Base-by-base conservation (phyloP, 2,113 vertebrate genomes). In the Odocoileus hemionus region DNA sequence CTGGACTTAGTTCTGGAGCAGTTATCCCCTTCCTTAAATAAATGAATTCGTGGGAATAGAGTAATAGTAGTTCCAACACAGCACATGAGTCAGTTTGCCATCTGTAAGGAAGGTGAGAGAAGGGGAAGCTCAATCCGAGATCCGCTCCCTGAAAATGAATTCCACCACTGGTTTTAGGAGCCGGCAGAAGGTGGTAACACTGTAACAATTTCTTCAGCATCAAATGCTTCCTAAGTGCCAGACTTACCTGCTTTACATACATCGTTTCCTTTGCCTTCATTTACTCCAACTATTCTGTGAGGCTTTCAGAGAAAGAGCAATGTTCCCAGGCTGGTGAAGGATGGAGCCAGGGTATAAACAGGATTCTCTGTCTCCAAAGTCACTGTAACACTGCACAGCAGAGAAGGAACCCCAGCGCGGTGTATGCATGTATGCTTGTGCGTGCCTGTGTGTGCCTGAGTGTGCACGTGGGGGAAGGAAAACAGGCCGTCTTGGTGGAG, bases 351-450 rank as follows among this genome's bases (percentile, higher is more conserved):
- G 10, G 10, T 54, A 30, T 25, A 67, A 82, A 33, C 26, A 36
- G 14, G n/a, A 26, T 78, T 55, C 2, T 50, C 25, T 92, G 30
- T 83, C 55, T 93, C 17, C 55, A n/a, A 25, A 91, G 26, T 21
- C 33, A 17, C 28, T 11, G 30, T 9, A 26, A 12, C 57, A 85
- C 13, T 6, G 2, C 16, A 1, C 45, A 23, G 14, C 1, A 57
- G 54, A 67, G 67, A 58, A 89, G 8, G 60, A 82, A 79, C 14
- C n/a, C 17, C 70, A 61, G 74, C 52, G 45, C 10, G 60, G 10
- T 45, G 43, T 30, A 14, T 14, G 8, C 6, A 2, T 7, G 9
- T 23, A 3, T 3, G 12, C 4, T 4, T 3, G 6, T 6, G 8
- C 23, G 19, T 58, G 33, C 39, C 3, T 23, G 5, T 52, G 17